phyloP scores from a whole-genome alignment of 2,113 vertebrate species.

The Oriolus oriolus region DNA sequence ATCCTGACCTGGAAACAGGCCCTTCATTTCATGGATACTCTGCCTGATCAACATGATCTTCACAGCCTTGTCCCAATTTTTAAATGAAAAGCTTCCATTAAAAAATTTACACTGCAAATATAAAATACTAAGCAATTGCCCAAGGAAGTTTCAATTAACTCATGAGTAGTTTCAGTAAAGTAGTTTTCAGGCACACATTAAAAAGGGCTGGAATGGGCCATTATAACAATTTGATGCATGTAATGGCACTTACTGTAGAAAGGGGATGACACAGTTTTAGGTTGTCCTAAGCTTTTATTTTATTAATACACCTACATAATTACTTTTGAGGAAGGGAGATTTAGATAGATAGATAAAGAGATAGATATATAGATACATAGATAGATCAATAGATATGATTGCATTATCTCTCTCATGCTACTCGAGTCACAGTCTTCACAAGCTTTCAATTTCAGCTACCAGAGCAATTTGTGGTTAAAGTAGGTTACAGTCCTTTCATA shows the following conservation, averaged over 20 bases:
- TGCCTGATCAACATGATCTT: accelerated
- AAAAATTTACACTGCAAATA: background rate
- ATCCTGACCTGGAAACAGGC: background rate
- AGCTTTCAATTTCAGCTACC: background rate
- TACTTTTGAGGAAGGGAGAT: background rate
- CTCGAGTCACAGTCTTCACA: background rate
- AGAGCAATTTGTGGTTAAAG: background rate
- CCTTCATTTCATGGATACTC: accelerated
- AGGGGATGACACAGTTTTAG: background rate
- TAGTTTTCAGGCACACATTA: background rate
- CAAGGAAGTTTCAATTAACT: background rate
- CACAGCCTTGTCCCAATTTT: background rate
- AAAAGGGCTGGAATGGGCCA: background rate
- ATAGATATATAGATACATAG: background rate
- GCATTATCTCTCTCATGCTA: background rate
- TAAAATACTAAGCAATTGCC: background rate
- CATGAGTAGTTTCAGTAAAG: background rate
- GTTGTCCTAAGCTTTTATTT: background rate
- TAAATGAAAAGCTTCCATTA: background rate
- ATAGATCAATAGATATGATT: background rate
- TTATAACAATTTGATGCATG: background rate
- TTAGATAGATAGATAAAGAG: background rate
- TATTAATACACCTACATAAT: background rate
- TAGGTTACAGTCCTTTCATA: background rate
- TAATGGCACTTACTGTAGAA: background rate